phyloP scores from a whole-genome alignment of 2,888 invertebrate species.

The Caenorhabditis parvicauda region DNA sequence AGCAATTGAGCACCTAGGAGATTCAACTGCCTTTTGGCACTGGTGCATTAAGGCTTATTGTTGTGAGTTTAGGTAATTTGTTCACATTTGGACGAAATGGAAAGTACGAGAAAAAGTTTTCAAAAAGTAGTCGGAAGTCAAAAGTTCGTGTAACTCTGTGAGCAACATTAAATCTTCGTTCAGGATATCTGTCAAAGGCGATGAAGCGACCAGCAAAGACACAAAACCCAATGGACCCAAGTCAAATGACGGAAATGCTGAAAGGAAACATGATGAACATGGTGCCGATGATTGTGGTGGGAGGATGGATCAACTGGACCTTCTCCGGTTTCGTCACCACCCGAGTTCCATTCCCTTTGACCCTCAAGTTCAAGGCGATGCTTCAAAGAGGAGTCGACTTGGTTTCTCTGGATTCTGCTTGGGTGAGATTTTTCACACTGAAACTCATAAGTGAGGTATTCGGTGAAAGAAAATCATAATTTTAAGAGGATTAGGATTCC shows the following conservation, averaged over 20 bases:
- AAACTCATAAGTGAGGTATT: not conserved
- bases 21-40: too few species aligned
- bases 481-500: too few species aligned
- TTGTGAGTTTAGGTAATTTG: too few species aligned
- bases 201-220: slow-evolving; percentile 42
- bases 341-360: slow-evolving; percentile 97
- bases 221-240: slow-evolving; percentile 72
- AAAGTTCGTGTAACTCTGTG: too few species aligned
- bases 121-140: too few species aligned
- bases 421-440: slow-evolving; percentile 70
- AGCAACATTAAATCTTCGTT: not conserved
- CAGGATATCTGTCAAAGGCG: slow-evolving; percentile 37
- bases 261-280: slow-evolving; percentile 98
- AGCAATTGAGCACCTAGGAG: too few species aligned
- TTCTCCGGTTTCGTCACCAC: slow-evolving; percentile 99
- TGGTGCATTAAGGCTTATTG: too few species aligned
- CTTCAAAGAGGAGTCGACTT: slow-evolving; percentile 95
- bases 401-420: slow-evolving; percentile 90
- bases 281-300: slow-evolving; percentile 89
- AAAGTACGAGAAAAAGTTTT: too few species aligned
- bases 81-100: too few species aligned
- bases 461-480: too few species aligned
- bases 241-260: slow-evolving; percentile 96
- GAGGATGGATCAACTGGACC: slow-evolving; percentile 99
- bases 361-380: slow-evolving; percentile 97